Conservation (phyloP, 92 coral and sea anemone species). For the Palythoa grandiflora region DNA sequence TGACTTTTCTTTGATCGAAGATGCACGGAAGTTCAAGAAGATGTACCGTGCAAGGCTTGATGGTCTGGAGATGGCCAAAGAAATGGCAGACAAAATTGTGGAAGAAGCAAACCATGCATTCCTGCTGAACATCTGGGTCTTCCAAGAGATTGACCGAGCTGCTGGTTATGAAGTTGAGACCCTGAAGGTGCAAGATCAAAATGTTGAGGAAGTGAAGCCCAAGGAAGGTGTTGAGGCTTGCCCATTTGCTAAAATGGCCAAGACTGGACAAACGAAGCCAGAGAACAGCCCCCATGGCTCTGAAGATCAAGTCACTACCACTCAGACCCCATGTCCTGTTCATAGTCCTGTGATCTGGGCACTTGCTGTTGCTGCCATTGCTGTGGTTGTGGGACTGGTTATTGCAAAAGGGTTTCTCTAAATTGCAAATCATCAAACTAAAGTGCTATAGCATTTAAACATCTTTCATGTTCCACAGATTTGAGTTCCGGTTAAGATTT, state of each 20-base stretch:
- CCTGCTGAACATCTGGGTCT: slow-evolving; percentile 84
- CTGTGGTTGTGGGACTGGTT: slow-evolving; percentile 51
- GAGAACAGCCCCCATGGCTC: slow-evolving; percentile 8
- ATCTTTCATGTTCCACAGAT: neutral
- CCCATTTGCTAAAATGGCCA: slow-evolving; percentile 88
- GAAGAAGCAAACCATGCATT: slow-evolving; percentile 85
- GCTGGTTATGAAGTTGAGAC: slow-evolving; percentile 73
- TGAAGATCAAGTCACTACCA: neutral
- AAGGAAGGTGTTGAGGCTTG: slow-evolving; percentile 58
- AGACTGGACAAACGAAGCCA: slow-evolving; percentile 56
- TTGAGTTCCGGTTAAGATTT: too few species aligned
- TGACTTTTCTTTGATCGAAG: slow-evolving; percentile 79
- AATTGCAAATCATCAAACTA: neutral
- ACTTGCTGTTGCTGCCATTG: slow-evolving; percentile 56
- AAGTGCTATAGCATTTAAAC: neutral
- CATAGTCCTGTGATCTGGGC: slow-evolving; percentile 62
- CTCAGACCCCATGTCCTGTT: slow-evolving; percentile 25
- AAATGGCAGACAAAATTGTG: slow-evolving; percentile 87
- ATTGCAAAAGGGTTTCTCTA: neutral
- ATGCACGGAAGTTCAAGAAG: slow-evolving; percentile 89
- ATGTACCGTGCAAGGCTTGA: slow-evolving; percentile 87
- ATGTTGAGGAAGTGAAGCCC: slow-evolving; percentile 38
- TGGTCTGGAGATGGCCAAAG: slow-evolving; percentile 74
- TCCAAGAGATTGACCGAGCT: slow-evolving; percentile 83
- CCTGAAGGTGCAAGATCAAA: slow-evolving; percentile 36